These are phyloP conservation scores for Dynastes hyllus DNA, from an alignment of 2,888 invertebrate genomes.

Conservation along the genomic window DNA sequence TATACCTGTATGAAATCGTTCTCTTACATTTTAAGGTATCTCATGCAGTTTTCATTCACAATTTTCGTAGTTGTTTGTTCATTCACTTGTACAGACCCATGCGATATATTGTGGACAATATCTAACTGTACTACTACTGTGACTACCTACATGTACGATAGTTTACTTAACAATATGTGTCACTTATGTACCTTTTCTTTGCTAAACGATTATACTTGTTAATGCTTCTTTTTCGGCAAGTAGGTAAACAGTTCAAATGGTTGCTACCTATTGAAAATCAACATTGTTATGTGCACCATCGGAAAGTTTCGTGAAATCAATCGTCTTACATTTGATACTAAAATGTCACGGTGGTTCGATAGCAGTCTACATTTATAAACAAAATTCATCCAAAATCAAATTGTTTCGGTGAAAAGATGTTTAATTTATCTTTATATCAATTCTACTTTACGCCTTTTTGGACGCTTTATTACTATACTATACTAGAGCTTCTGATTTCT, in stretches of 20 bases:
- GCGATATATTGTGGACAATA: background rate
- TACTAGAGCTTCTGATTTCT: too few relatives aligned
- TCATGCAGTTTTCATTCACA: constrained; percentile 12
- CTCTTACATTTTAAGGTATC: background rate
- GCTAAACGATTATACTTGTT: background rate
- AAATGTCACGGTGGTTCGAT: too few relatives aligned
- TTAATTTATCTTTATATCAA: too few relatives aligned
- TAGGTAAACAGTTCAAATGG: constrained; percentile 18
- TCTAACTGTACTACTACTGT: too few relatives aligned
- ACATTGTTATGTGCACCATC: too few relatives aligned
- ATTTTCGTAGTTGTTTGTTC: constrained; percentile 2
- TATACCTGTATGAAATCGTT: background rate
- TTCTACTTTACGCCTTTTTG: too few relatives aligned
- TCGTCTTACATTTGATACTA: too few relatives aligned
- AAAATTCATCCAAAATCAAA: too few relatives aligned
- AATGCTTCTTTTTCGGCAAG: background rate
- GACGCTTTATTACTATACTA: too few relatives aligned
- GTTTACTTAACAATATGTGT: constrained; percentile 23
- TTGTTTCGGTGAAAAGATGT: too few relatives aligned
- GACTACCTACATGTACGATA: background rate
- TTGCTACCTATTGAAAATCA: background rate
- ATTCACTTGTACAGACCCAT: constrained; percentile 5
- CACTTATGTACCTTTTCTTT: constrained; percentile 4
- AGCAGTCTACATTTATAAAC: too few relatives aligned
- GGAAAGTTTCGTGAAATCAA: too few relatives aligned